A percentile compares a stretch with the other conserved stretches of the same genome.
These are phyloP conservation scores for Caenorhabditis doughertyi DNA, from an alignment of 2,888 invertebrate genomes.

Conservation along the genomic window DNA sequence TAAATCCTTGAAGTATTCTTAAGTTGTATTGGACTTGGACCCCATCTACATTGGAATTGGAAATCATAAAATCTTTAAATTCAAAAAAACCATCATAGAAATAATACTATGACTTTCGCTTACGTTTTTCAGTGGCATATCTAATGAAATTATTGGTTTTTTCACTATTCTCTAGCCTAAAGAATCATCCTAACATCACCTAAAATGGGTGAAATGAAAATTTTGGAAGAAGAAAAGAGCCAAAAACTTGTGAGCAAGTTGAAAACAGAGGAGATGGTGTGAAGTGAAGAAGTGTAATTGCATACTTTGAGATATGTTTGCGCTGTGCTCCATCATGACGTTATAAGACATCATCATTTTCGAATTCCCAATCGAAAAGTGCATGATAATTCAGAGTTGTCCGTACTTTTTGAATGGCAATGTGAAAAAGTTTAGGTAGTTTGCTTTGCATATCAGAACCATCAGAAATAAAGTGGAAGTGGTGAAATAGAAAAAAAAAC, in stretches of 20 bases:
- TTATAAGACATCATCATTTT: constrained; percentile 43
- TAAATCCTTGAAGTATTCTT: no score
- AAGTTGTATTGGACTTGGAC: no score
- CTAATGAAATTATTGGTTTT: no score
- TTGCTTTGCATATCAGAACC: not conserved
- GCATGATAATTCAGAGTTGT: not conserved
- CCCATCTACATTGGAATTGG: no score
- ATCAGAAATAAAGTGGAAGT: not conserved
- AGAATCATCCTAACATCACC: no score
- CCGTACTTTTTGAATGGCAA: not conserved
- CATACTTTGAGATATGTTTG: constrained; percentile 51
- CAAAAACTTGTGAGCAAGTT: constrained; percentile 8
- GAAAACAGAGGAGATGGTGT: constrained; percentile 35
- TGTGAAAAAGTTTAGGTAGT: not conserved
- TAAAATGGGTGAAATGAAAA: no score
- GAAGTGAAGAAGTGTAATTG: constrained; percentile 52
- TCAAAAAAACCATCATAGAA: no score
- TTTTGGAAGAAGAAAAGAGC: not conserved
- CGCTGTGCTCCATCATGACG: constrained; percentile 43
- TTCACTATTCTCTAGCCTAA: no score
- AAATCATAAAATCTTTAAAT: no score
- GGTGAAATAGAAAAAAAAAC: not conserved
- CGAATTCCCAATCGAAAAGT: constrained; percentile 5
- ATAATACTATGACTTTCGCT: no score
- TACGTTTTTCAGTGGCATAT: no score